A percentile compares a stretch with the other conserved stretches of the same genome.
These are phyloP conservation scores for Pan paniscus DNA, from an alignment of 2,113 vertebrate genomes.

Conservation along the genomic window DNA sequence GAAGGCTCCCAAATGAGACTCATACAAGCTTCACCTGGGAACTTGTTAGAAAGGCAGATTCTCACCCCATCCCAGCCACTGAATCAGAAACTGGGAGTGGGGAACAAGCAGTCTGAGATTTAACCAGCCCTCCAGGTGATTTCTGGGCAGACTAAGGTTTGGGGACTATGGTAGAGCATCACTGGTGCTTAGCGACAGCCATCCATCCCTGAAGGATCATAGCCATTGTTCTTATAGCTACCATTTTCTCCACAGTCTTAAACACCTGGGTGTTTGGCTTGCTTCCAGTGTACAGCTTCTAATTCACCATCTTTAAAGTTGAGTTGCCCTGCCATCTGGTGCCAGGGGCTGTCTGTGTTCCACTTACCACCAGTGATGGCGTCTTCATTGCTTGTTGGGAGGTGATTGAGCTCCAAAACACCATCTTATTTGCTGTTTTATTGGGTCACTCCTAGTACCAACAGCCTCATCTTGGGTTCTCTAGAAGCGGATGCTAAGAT, in stretches of 20 bases:
- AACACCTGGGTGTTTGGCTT: not conserved
- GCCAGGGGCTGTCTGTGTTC: not conserved
- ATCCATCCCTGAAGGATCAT: not conserved
- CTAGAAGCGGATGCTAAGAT: not conserved
- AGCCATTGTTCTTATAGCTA: not conserved
- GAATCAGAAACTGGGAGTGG: not conserved
- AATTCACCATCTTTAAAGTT: not conserved
- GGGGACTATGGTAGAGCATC: not conserved
- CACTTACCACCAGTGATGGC: not conserved
- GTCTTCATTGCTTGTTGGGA: not conserved
- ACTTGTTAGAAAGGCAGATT: not conserved
- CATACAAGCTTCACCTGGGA: not conserved
- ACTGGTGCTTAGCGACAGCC: not conserved
- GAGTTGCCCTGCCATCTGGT: not conserved
- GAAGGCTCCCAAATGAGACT: not conserved
- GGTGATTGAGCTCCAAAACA: not conserved
- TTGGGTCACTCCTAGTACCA: not conserved
- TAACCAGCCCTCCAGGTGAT: not conserved
- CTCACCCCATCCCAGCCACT: not conserved
- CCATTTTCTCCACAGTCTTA: not conserved
- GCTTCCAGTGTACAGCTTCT: not conserved
- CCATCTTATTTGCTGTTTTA: not conserved
- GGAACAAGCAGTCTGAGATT: not conserved
- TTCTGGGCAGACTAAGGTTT: not conserved
- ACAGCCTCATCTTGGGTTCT: not conserved